Conservation (phyloP, 2,797 vertebrate genomes). For the Psittacula echo region DNA sequence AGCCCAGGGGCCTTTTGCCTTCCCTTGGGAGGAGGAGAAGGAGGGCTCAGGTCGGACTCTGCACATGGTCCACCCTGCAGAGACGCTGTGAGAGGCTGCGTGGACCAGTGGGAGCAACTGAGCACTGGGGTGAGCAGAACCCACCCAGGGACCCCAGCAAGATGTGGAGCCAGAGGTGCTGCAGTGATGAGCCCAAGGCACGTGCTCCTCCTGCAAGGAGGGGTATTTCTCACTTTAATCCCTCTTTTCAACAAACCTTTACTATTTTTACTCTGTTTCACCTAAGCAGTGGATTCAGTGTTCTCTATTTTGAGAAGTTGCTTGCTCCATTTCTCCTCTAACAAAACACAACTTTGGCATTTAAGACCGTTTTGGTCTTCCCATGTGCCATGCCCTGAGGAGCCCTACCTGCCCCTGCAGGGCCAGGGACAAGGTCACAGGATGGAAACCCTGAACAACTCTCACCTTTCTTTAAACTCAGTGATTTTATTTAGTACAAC, state of each 20-base stretch:
- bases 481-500: neutral
- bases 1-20: neutral
- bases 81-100: neutral
- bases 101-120: neutral
- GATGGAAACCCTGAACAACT: neutral
- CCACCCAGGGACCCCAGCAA: accelerated
- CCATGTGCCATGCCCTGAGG: accelerated
- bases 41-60: neutral
- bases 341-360: neutral
- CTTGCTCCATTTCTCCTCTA: neutral
- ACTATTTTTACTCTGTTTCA: neutral
- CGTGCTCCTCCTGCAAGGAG: neutral
- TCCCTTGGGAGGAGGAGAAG: neutral
- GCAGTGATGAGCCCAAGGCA: neutral
- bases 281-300: neutral
- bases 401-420: neutral
- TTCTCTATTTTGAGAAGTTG: neutral
- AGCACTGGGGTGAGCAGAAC: neutral
- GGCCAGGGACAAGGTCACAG: neutral
- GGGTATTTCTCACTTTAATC: neutral
- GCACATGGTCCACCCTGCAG: accelerated
- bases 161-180: neutral
- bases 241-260: neutral
- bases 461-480: neutral
- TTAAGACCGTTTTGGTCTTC: neutral